Conservation (phyloP, 2,113 vertebrate genomes). For the Pterocles orientalis region DNA sequence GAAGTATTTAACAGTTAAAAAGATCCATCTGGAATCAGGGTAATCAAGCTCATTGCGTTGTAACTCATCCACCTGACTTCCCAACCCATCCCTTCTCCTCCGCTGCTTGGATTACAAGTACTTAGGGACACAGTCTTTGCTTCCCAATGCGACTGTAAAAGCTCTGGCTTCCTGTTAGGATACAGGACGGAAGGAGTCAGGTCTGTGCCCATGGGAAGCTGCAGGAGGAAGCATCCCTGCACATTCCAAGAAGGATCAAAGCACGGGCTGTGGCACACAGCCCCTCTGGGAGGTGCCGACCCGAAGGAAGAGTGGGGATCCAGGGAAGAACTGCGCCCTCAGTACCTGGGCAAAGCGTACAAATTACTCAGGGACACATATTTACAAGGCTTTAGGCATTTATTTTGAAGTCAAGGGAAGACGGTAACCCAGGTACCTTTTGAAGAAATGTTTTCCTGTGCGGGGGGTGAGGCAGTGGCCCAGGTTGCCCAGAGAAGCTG, state of each 20-base stretch:
- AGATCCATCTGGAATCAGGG: background rate
- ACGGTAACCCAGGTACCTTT: background rate
- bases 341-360: background rate
- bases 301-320: background rate
- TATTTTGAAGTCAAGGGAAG: background rate
- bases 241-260: background rate
- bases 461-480: too few relatives aligned
- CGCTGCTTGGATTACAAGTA: background rate
- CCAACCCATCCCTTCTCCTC: background rate
- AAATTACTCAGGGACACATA: background rate
- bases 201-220: background rate
- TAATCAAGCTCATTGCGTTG: background rate
- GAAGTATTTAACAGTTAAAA: background rate
- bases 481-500: too few relatives aligned
- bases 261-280: background rate
- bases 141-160: background rate
- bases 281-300: fast-evolving
- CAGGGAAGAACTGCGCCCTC: background rate
- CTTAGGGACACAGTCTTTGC: background rate
- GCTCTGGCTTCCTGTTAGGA: background rate
- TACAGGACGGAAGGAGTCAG: background rate
- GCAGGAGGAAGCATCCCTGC: background rate
- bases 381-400: background rate
- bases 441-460: too few relatives aligned
- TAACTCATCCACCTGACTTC: background rate